Evolutionary conservation across 2,113 vertebrate species (phyloP).

Genomic region (Carassius auratus): DNA sequence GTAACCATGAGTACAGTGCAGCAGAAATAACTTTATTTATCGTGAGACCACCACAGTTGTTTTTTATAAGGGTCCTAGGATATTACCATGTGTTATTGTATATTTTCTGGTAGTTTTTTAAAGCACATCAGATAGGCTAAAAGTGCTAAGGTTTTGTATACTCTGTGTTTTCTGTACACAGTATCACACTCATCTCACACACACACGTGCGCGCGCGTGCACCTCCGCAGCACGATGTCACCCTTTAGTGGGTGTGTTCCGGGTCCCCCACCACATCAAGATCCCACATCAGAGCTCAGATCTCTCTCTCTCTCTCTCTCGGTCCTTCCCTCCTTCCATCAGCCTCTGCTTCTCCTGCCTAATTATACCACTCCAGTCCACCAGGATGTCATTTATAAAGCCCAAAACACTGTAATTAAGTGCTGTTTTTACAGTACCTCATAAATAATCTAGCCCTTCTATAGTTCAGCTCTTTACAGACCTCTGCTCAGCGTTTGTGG

Average conservation of each 20-base stretch:
- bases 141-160: background rate
- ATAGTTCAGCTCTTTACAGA: slow-evolving; percentile 52
- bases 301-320: slow-evolving; percentile 35
- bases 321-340: slow-evolving; percentile 46
- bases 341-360: slow-evolving; percentile 69
- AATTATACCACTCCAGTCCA: slow-evolving; percentile 77
- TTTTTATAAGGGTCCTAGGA: background rate
- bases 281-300: slow-evolving; percentile 48
- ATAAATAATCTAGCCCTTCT: slow-evolving; percentile 76
- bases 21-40: background rate
- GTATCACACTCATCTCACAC: background rate
- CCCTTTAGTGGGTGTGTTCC: slow-evolving; percentile 60
- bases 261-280: slow-evolving; percentile 74
- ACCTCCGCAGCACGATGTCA: slow-evolving; percentile 60
- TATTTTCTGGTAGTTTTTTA: background rate
- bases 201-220: background rate
- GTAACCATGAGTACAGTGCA: background rate
- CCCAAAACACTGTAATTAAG: slow-evolving; percentile 80
- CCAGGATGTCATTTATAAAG: slow-evolving; percentile 82
- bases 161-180: no score
- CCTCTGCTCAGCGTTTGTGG: slow-evolving; percentile 30
- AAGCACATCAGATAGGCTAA: no score
- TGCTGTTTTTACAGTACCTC: slow-evolving; percentile 76
- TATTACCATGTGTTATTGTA: background rate
- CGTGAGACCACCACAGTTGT: no score